Evolutionary conservation across 2,888 invertebrate genomes (phyloP), one percentile per base, ranked within the genome.

Genomic region (Heliconius ismenius): DNA sequence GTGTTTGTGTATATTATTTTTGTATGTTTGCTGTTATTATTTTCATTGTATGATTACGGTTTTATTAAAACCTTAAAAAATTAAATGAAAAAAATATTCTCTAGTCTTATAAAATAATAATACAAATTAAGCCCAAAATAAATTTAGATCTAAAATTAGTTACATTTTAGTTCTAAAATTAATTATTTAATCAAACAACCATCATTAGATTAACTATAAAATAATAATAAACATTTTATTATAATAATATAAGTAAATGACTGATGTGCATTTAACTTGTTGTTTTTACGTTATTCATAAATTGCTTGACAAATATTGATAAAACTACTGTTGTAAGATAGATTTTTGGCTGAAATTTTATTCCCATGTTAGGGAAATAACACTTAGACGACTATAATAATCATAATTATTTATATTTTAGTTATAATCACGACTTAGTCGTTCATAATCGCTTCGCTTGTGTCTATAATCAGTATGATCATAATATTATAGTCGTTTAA

Each of bases 251-350:
- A 54, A 58, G 70, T 73, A 73, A 73, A 73, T 73, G 73, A 73
- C 73, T 73, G 73, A 73, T 43, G 73, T 43, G 70, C 70, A 70
- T 70, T 70, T 70, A 70, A 70, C 70, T 70, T 70, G 24, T 58
- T 58, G 10, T 70, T 70, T 58, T 36, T 58, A 32, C n/a, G 58
- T 36, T 70, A 58, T 28, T 58, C 49, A 36, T 58, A n/a, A 70
- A 70, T 70, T 58, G 36, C 54, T 70, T 32, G 36, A n/a, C 70
- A 58, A 36, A 70, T 70, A 70, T 58, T 70, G 54, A 32, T 58
- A 70, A 70, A 58, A 70, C 54, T 70, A 32, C 21, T 54, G 21
- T 70, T n/a, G 15, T 58, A 70, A 58, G 32, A 70, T 70, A 70
- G 70, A 36, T 32, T 58, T 70, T 32, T 70, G 70, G 70, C 70